Percentiles rank a stretch among this genome's conserved stretches.
Evolutionary conservation across 1,140 invertebrate genomes (phyloP).

Genomic region (Euschistus heros): DNA sequence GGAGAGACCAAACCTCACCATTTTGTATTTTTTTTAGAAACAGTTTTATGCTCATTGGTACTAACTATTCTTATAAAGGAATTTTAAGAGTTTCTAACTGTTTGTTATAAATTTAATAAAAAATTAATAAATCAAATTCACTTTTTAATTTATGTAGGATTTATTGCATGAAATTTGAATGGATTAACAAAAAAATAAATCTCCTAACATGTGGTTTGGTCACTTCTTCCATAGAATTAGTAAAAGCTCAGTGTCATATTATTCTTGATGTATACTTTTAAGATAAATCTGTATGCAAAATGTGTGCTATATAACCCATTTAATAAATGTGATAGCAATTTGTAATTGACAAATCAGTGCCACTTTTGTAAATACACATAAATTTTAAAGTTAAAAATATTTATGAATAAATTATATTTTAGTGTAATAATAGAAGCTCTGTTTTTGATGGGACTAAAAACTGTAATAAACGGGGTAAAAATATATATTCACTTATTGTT

Average conservation of each 20-base stretch:
- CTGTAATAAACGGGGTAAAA: neutral
- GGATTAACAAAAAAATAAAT: no score
- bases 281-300: constrained; percentile 1
- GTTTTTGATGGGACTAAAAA: constrained; percentile 10
- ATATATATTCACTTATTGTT: no score
- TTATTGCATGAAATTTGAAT: no score
- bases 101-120: no score
- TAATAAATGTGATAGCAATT: constrained; percentile 19
- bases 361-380: constrained; percentile 20
- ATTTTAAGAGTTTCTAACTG: no score
- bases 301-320: constrained; percentile 2
- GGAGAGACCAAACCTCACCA: constrained; percentile 3
- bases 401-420: constrained; percentile 2
- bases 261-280: constrained; percentile 10
- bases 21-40: neutral
- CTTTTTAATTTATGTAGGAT: no score
- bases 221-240: constrained; percentile 1
- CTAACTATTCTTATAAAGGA: no score
- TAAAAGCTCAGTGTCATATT: constrained; percentile 11
- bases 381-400: constrained; percentile 13
- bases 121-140: no score
- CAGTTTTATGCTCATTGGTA: neutral
- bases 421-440: neutral
- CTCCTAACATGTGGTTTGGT: neutral
- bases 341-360: constrained; percentile 21